Conservation (phyloP, 2,888 invertebrate species). For the Eucriotettix oculatus region DNA sequence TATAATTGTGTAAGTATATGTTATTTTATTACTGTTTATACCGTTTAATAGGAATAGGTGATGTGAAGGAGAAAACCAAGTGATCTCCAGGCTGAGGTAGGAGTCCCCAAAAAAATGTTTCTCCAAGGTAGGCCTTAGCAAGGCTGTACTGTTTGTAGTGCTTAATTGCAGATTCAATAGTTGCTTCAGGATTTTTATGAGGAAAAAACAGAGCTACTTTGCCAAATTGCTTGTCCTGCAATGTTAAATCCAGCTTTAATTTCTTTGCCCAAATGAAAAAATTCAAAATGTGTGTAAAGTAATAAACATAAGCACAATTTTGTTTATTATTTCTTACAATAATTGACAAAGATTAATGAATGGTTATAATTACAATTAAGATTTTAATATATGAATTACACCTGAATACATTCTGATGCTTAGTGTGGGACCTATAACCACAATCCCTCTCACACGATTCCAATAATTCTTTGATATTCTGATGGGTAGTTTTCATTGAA, state of each 20-base stretch:
- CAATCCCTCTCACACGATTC: no score
- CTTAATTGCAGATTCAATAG: conserved; percentile 53
- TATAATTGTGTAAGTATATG: neutral
- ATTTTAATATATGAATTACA: no score
- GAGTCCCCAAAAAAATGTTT: conserved; percentile 82
- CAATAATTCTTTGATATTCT: no score
- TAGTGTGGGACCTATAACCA: no score
- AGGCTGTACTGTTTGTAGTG: conserved; percentile 65
- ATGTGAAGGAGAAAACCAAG: conserved; percentile 60
- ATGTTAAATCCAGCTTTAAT: conserved; percentile 6
- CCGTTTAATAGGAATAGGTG: conserved; percentile 53
- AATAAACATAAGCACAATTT: no score
- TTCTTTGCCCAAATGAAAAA: no score
- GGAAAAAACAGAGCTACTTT: conserved; percentile 62
- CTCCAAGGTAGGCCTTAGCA: conserved; percentile 67
- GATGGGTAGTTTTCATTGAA: no score
- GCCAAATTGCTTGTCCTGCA: conserved; percentile 76
- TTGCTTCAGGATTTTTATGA: conserved; percentile 59
- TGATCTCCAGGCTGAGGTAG: conserved; percentile 68
- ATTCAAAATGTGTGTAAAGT: no score
- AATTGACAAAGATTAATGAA: no score
- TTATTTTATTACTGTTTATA: conserved; percentile 20
- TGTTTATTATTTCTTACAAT: no score
- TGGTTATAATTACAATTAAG: no score
- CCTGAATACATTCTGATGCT: no score